Conservation (phyloP, 2,888 invertebrate genomes). For the Timema podura region DNA sequence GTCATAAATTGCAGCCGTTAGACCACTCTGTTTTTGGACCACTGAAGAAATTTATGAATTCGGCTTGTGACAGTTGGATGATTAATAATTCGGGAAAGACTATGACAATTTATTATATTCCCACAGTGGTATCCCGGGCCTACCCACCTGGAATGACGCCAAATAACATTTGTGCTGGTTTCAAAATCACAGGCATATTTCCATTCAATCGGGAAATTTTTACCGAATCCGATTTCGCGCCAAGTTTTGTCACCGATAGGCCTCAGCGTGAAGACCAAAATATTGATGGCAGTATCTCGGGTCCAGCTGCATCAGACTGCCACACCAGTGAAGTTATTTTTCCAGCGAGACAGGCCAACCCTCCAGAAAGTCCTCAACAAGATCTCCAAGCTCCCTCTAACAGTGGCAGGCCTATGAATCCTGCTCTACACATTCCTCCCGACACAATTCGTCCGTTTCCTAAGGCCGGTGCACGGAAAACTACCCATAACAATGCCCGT, state of each 20-base stretch:
- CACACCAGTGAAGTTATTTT: not conserved
- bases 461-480: not conserved
- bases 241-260: not conserved
- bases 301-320: not conserved
- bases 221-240: slow-evolving; percentile 25
- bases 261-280: too few relatives aligned
- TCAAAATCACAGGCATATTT: slow-evolving; percentile 32
- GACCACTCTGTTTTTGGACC: slow-evolving; percentile 39
- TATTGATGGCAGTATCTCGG: too few relatives aligned
- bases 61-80: slow-evolving; percentile 38
- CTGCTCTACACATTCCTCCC: too few relatives aligned
- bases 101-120: slow-evolving; percentile 38
- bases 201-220: slow-evolving; percentile 34
- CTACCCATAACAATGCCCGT: not conserved
- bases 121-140: slow-evolving; percentile 20
- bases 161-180: slow-evolving; percentile 31
- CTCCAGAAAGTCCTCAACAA: not conserved
- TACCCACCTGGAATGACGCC: slow-evolving; percentile 29
- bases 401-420: not conserved
- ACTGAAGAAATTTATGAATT: slow-evolving; percentile 38
- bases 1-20: slow-evolving; percentile 29
- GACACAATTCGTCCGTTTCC: not conserved
- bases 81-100: slow-evolving; percentile 33
- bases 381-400: not conserved
- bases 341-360: not conserved